phyloP scores from a whole-genome alignment of 30 jellyfish, hydroid and myxozoan species.

The Rhopilema esculentum region DNA sequence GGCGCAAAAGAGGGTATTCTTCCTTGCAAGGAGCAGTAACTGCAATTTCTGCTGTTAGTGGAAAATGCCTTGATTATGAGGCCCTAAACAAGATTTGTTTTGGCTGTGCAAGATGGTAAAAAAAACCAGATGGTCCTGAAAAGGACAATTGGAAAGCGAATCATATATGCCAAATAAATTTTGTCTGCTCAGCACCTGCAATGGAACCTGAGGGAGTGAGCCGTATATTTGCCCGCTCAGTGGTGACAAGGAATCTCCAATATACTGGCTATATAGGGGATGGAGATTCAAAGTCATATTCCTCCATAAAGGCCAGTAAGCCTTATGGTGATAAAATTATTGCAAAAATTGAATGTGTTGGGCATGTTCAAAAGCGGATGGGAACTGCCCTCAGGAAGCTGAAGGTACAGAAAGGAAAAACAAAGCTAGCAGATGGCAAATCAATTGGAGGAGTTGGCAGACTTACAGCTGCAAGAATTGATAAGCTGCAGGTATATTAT shows the following conservation, averaged over 20 bases:
- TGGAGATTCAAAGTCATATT: too few relatives aligned
- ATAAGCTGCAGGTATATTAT: too few relatives aligned
- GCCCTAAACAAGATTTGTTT: conserved; percentile 30
- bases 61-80: conserved; percentile 40
- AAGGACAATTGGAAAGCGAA: conserved; percentile 9
- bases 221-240: conserved; percentile 10
- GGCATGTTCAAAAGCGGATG: conserved; percentile 26
- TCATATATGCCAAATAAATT: conserved; percentile 17
- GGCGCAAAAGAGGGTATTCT: conserved; percentile 49
- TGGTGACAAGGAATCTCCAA: background rate
- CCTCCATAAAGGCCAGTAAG: too few relatives aligned
- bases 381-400: conserved; percentile 25
- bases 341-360: too few relatives aligned
- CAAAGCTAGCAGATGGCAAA: conserved; percentile 20
- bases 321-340: too few relatives aligned
- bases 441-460: too few relatives aligned
- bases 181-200: conserved; percentile 26
- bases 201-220: conserved; percentile 42
- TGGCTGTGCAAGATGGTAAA: conserved; percentile 19
- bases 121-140: conserved; percentile 12
- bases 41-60: conserved; percentile 33
- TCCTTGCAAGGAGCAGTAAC: conserved; percentile 50
- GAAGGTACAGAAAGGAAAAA: background rate
- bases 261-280: conserved; percentile 35
- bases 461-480: conserved; percentile 27